Conservation (phyloP, 1,140 invertebrate genomes). For the Rhagoletis zephyria region DNA sequence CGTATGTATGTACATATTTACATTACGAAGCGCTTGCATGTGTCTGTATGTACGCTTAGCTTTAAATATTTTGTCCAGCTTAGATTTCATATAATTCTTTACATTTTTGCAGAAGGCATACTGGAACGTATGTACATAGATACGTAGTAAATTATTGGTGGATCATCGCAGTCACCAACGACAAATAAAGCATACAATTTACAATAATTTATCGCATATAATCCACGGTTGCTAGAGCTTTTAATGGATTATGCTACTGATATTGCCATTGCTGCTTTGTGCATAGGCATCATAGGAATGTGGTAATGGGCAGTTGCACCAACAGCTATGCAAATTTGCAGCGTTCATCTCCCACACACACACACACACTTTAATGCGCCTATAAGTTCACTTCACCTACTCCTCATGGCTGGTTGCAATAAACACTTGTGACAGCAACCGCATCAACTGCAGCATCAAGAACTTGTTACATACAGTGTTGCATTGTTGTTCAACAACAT, state of each 20-base stretch:
- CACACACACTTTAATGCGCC: neutral
- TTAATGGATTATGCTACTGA: slow-evolving; percentile 15
- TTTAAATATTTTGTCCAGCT: neutral
- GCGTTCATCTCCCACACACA: neutral
- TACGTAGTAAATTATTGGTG: neutral
- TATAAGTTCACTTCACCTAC: neutral
- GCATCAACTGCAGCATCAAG: neutral
- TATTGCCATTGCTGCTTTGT: neutral
- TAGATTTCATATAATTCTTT: no score
- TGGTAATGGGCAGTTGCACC: neutral
- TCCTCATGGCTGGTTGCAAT: neutral
- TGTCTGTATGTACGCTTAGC: neutral
- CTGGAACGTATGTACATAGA: neutral
- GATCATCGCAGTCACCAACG: neutral
- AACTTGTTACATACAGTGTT: slow-evolving; percentile 48
- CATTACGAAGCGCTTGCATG: neutral
- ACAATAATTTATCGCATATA: slow-evolving; percentile 35
- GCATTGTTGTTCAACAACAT: slow-evolving; percentile 50
- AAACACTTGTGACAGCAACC: neutral
- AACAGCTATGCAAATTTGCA: slow-evolving; percentile 34
- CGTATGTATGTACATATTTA: neutral
- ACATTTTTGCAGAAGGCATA: slow-evolving; percentile 12
- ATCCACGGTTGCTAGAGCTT: neutral
- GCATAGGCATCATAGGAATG: neutral
- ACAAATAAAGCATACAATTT: neutral